Evolutionary conservation across 2,797 vertebrate species (phyloP).

Genomic region (Rhinella marina): DNA sequence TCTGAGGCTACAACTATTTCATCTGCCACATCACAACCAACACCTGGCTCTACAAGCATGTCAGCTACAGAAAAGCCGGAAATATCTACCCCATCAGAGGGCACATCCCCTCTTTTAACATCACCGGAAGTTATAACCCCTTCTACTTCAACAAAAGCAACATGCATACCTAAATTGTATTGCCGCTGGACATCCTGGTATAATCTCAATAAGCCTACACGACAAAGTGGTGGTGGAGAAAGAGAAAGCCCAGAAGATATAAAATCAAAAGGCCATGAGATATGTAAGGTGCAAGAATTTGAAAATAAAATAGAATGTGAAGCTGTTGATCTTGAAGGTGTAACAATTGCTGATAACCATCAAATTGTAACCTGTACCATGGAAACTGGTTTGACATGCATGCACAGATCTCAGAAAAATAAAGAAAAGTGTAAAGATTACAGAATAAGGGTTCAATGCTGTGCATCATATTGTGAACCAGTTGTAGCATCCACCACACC

Average conservation of each 20-base stretch:
- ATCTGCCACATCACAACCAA: background rate
- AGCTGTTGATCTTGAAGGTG: conserved; percentile 18
- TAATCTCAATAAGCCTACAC: conserved; percentile 25
- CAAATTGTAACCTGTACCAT: conserved; percentile 45
- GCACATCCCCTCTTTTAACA: conserved; percentile 2
- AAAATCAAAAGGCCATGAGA: conserved; percentile 18
- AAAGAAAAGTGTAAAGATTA: conserved; percentile 46
- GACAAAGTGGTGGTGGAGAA: conserved; percentile 44
- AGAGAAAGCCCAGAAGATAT: conserved; percentile 26
- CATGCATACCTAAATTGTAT: conserved; percentile 20
- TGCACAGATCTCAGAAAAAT: conserved; percentile 10
- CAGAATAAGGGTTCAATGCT: conserved; percentile 47
- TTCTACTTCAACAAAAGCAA: conserved; percentile 1
- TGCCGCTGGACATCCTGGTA: conserved; percentile 50
- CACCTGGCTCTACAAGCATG: background rate
- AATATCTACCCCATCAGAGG: background rate
- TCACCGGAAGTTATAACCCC: background rate
- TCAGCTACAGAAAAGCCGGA: conserved; percentile 4
- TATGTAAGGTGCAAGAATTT: conserved; percentile 17
- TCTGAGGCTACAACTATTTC: background rate
- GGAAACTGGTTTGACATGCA: conserved; percentile 33
- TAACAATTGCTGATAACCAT: conserved; percentile 36
- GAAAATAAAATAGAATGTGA: conserved; percentile 44
- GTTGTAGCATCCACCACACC: background rate
- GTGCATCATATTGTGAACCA: conserved; percentile 39